Conservation (phyloP, 1,140 invertebrate genomes). For the Dendrolimus punctatus region DNA sequence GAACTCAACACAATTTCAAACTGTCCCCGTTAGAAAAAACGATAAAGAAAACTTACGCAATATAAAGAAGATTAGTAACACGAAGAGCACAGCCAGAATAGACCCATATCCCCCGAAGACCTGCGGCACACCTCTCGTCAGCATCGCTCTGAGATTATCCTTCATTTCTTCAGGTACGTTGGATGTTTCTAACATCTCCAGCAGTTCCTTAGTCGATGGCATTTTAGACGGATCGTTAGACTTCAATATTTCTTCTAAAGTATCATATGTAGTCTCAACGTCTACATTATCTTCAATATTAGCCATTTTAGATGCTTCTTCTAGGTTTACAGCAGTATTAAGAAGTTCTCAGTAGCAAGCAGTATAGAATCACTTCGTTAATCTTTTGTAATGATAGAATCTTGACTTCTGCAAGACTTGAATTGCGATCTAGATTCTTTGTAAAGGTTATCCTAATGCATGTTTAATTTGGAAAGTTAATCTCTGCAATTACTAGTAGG, state of each 20-base stretch:
- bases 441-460: too few species aligned
- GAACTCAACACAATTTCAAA: too few species aligned
- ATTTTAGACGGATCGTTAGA: conserved; percentile 38
- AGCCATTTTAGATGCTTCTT: conserved; percentile 24
- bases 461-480: too few species aligned
- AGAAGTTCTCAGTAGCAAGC: too few species aligned
- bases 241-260: conserved; percentile 29
- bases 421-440: too few species aligned
- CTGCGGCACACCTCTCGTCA: conserved; percentile 51
- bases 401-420: too few species aligned
- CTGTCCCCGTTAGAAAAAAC: not conserved
- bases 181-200: conserved; percentile 72
- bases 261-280: not conserved
- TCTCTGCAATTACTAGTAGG: too few species aligned
- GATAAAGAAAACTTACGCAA: conserved; percentile 34
- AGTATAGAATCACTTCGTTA: too few species aligned
- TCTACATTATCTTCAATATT: conserved; percentile 24
- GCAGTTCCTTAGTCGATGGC: conserved; percentile 69
- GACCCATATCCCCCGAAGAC: conserved; percentile 30
- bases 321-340: not conserved
- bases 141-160: conserved; percentile 61
- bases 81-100: conserved; percentile 30
- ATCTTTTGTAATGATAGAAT: too few species aligned
- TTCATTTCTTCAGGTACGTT: conserved; percentile 72
- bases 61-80: conserved; percentile 31